Conservation (phyloP, 1,140 invertebrate species). For the Diorhabda carinulata region DNA sequence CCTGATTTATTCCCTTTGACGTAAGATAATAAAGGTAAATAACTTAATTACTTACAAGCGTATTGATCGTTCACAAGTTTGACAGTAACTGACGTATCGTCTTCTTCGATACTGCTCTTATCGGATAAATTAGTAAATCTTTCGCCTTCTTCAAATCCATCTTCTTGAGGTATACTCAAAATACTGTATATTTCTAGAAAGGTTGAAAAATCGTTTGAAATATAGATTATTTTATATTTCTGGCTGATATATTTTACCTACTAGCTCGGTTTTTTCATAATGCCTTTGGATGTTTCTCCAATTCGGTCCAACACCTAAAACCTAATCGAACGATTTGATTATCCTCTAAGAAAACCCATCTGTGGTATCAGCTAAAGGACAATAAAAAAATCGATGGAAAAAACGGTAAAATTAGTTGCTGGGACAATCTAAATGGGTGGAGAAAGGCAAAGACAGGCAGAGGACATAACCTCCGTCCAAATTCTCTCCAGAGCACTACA, state of each 20-base stretch:
- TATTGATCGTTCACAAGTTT: conserved; percentile 21
- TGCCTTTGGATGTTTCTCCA: conserved; percentile 38
- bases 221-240: not conserved
- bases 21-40: not conserved
- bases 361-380: no score
- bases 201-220: not conserved
- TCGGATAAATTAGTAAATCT: not conserved
- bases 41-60: conserved; percentile 21
- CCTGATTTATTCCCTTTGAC: no score
- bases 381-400: no score
- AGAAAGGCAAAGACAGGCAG: no score
- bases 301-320: conserved; percentile 39
- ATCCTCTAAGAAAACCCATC: no score
- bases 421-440: no score
- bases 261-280: conserved; percentile 7
- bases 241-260: conserved; percentile 3
- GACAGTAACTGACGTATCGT: not conserved
- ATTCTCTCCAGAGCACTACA: no score
- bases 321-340: conserved; percentile 14
- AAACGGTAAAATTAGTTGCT: no score
- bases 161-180: not conserved
- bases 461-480: no score
- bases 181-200: conserved; percentile 13
- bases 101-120: not conserved
- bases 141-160: not conserved